Evolutionary conservation across 2,888 invertebrate genomes (phyloP).

Genomic region (Tineola bisselliella): DNA sequence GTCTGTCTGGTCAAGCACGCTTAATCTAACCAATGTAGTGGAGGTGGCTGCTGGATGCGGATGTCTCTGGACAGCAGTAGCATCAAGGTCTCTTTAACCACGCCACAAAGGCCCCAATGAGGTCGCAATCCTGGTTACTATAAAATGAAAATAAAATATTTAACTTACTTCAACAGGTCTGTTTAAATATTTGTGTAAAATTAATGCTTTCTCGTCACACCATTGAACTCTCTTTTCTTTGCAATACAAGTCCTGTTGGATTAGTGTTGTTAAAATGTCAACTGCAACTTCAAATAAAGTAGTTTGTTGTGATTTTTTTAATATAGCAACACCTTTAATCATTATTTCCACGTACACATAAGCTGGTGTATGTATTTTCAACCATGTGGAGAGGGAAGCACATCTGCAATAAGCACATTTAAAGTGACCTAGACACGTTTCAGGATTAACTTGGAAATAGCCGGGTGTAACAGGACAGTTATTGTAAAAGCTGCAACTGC

Average conservation of each 20-base stretch:
- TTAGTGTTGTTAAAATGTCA: constrained; percentile 55
- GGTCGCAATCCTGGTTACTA: too few relatives aligned
- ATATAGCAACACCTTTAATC: constrained; percentile 39
- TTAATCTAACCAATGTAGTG: too few relatives aligned
- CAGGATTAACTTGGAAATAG: too few relatives aligned
- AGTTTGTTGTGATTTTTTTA: constrained; percentile 36
- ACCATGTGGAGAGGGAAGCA: constrained; percentile 51
- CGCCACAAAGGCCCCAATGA: too few relatives aligned
- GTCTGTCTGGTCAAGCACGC: too few relatives aligned
- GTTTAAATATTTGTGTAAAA: constrained; percentile 54
- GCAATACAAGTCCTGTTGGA: constrained; percentile 55
- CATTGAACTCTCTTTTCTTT: constrained; percentile 55
- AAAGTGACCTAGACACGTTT: too few relatives aligned
- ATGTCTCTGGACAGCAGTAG: too few relatives aligned
- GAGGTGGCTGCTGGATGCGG: too few relatives aligned
- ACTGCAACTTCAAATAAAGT: constrained; percentile 46
- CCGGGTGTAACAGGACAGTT: too few relatives aligned
- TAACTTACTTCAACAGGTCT: constrained; percentile 33
- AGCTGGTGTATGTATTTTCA: constrained; percentile 69
- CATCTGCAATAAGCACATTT: constrained; percentile 34
- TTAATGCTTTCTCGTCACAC: constrained; percentile 72
- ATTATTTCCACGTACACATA: constrained; percentile 48
- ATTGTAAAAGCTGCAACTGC: too few relatives aligned
- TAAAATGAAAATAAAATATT: neutral
- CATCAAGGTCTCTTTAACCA: too few relatives aligned